Conservation (phyloP, 1,140 invertebrate genomes). For the Orius insidiosus region DNA sequence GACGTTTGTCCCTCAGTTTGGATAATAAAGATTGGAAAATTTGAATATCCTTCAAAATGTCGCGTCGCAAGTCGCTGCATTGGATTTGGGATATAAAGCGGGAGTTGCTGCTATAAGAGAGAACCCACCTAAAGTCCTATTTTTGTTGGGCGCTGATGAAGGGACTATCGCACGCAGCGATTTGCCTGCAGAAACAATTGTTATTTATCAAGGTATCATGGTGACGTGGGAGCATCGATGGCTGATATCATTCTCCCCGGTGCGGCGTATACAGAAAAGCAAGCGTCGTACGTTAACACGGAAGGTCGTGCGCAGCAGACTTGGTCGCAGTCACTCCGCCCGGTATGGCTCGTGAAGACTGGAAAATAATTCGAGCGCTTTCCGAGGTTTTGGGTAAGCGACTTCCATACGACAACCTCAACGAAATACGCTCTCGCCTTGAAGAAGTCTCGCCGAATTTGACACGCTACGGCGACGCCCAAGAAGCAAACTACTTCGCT, state of each 20-base stretch:
- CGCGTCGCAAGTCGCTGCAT: too few relatives aligned
- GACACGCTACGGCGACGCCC: too few relatives aligned
- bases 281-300: slow-evolving; percentile 86
- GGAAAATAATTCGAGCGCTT: too few relatives aligned
- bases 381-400: slow-evolving; percentile 52
- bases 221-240: slow-evolving; percentile 79
- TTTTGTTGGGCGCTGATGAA: slow-evolving; percentile 85
- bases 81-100: too few relatives aligned
- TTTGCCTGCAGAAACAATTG: slow-evolving; percentile 63
- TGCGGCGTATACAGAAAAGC: slow-evolving; percentile 95
- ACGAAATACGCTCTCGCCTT: slow-evolving; percentile 67
- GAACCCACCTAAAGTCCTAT: slow-evolving; percentile 62
- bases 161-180: slow-evolving; percentile 56
- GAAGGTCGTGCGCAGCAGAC: too few relatives aligned
- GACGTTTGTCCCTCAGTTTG: too few relatives aligned
- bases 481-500: too few relatives aligned
- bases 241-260: slow-evolving; percentile 90
- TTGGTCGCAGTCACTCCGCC: too few relatives aligned
- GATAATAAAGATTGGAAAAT: too few relatives aligned
- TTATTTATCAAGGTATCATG: slow-evolving; percentile 97
- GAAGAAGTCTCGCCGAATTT: slow-evolving; percentile 72
- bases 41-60: too few relatives aligned
- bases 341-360: too few relatives aligned
- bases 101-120: slow-evolving; percentile 52
- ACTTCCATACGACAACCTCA: slow-evolving; percentile 78